Evolutionary conservation across 2,888 invertebrate species (phyloP).

Genomic region (Sphaerophoria rueppellii): DNA sequence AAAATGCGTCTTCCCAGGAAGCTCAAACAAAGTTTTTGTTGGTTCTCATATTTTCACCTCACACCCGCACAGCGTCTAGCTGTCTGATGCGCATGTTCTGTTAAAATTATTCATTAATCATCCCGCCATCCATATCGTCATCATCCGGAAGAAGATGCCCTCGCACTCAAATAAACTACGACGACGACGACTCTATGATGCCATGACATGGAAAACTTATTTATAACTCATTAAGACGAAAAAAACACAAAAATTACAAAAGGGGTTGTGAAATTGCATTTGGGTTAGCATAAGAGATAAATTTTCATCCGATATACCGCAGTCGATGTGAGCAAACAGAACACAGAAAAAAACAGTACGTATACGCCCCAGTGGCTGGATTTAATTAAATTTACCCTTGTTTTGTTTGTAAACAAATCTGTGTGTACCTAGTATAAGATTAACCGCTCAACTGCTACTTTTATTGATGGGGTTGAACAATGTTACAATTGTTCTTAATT

Average conservation of each 20-base stretch:
- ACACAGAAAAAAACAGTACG: constrained; percentile 3
- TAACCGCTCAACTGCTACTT: constrained; percentile 43
- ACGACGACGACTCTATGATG: constrained; percentile 13
- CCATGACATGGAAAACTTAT: constrained; percentile 41
- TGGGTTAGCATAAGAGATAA: constrained; percentile 36
- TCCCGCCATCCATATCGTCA: constrained; percentile 59
- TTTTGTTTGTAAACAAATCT: constrained; percentile 69
- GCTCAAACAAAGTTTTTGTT: constrained; percentile 19
- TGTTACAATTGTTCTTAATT: constrained; percentile 5
- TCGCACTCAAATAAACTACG: constrained; percentile 5
- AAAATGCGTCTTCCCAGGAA: constrained; percentile 37
- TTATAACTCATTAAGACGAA: not conserved
- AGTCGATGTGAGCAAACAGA: not conserved
- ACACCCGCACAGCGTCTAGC: constrained; percentile 3
- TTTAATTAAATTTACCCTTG: constrained; percentile 3
- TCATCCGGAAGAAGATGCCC: constrained; percentile 61
- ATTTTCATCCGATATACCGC: not conserved
- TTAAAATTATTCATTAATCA: constrained; percentile 53
- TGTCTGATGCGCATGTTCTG: constrained; percentile 54
- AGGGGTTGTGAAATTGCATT: constrained; percentile 36
- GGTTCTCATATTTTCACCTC: constrained; percentile 34
- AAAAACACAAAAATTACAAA: not conserved
- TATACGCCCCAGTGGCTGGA: constrained; percentile 53
- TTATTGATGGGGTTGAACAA: constrained; percentile 22
- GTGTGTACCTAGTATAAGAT: constrained; percentile 40